Percentiles rank a stretch among this genome's conserved stretches.
These are phyloP conservation scores for Octomys mimax DNA, from an alignment of 2,797 vertebrate species.

Conservation along the genomic window DNA sequence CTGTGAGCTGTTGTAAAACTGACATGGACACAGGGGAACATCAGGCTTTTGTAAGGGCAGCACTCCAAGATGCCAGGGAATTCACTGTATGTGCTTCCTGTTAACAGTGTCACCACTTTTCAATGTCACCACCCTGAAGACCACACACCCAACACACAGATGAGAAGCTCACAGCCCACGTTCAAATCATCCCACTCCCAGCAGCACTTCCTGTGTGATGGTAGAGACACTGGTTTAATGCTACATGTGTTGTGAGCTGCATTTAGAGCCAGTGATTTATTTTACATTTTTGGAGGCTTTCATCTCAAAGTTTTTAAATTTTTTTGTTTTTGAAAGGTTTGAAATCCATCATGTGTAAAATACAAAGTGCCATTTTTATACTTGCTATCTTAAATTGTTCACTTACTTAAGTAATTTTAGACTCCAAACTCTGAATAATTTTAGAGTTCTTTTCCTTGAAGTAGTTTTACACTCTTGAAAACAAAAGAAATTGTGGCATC, in stretches of 20 bases:
- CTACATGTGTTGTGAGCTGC: background rate
- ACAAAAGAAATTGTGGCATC: slow-evolving; percentile 25
- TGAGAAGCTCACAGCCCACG: too few relatives aligned
- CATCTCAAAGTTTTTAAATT: background rate
- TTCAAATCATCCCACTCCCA: background rate
- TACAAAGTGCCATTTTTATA: background rate
- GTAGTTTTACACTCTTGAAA: background rate
- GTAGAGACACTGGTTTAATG: background rate
- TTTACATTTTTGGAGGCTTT: slow-evolving; percentile 20
- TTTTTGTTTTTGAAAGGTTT: background rate
- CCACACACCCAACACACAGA: background rate
- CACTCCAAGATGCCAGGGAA: too few relatives aligned
- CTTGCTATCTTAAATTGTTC: background rate
- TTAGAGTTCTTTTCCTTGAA: slow-evolving; percentile 7
- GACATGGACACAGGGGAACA: background rate
- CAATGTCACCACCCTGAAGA: background rate
- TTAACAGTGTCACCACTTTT: background rate
- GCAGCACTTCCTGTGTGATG: background rate
- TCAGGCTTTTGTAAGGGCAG: background rate
- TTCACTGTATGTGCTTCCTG: too few relatives aligned
- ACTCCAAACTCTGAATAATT: background rate
- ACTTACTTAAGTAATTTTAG: background rate
- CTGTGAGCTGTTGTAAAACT: background rate
- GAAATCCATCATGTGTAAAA: background rate
- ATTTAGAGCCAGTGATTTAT: background rate